Evolutionary conservation across 1,140 invertebrate genomes (phyloP).

Genomic region (Zeugodacus cucurbitae): DNA sequence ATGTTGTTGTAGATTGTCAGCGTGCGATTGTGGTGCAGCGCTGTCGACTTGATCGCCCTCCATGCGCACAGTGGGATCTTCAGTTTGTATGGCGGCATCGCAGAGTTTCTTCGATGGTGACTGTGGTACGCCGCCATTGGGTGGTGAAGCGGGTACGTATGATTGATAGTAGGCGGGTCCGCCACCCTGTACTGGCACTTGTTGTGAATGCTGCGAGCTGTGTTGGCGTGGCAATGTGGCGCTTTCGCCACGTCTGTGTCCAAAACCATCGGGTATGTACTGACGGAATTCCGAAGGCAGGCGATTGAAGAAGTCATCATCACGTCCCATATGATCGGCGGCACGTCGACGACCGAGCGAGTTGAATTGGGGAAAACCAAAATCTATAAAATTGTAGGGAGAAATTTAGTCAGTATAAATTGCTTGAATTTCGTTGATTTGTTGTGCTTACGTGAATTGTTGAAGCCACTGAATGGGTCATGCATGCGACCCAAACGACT

Average conservation of each 20-base stretch:
- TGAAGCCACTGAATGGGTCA: slow-evolving; percentile 68
- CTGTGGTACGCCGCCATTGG: slow-evolving; percentile 51
- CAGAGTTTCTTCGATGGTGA: slow-evolving; percentile 55
- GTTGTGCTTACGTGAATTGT: slow-evolving; percentile 67
- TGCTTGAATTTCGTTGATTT: slow-evolving; percentile 50
- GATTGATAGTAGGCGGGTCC: neutral
- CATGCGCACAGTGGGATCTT: slow-evolving; percentile 49
- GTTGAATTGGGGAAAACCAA: slow-evolving; percentile 62
- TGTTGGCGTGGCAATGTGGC: slow-evolving; percentile 27
- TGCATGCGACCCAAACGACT: slow-evolving; percentile 66
- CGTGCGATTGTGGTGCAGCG: slow-evolving; percentile 41
- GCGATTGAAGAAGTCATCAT: slow-evolving; percentile 70
- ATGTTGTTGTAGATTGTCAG: slow-evolving; percentile 73
- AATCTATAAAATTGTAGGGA: slow-evolving; percentile 62
- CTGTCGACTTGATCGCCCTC: slow-evolving; percentile 51
- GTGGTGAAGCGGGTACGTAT: neutral
- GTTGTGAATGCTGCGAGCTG: slow-evolving; percentile 1
- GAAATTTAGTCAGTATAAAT: slow-evolving; percentile 53
- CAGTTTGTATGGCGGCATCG: slow-evolving; percentile 69
- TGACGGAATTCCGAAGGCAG: slow-evolving; percentile 71
- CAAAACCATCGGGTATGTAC: slow-evolving; percentile 70
- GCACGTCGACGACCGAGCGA: slow-evolving; percentile 56
- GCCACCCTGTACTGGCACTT: neutral
- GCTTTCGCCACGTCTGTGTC: slow-evolving; percentile 63
- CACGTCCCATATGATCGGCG: slow-evolving; percentile 59